A percentile compares a stretch with the other conserved stretches of the same genome.
Conservation (phyloP, 2,113 vertebrate genomes). For the Gymnorhina tibicen region DNA sequence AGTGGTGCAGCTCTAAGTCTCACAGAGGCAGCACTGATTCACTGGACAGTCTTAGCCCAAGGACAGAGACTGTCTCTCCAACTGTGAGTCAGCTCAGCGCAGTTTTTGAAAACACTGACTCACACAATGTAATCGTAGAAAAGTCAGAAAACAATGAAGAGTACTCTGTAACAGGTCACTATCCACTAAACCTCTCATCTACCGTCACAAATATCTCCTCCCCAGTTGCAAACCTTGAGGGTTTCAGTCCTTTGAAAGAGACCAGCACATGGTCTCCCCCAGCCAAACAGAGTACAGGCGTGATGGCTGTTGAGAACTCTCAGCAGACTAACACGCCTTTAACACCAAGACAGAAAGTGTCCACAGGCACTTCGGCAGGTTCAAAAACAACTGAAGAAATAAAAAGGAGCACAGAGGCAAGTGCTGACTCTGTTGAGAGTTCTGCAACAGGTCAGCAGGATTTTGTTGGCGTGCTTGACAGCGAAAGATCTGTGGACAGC, state of each 20-base stretch:
- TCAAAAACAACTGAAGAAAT: conserved; percentile 43
- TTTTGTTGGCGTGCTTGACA: background rate
- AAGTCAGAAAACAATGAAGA: conserved; percentile 73
- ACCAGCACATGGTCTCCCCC: conserved; percentile 63
- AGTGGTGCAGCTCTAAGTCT: conserved; percentile 86
- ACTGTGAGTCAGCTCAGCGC: conserved; percentile 96
- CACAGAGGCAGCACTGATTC: conserved; percentile 93
- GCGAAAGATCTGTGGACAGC: background rate
- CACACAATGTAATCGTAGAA: conserved; percentile 57
- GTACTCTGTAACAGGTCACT: conserved; percentile 79
- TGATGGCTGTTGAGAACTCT: conserved; percentile 23
- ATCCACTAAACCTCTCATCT: conserved; percentile 70
- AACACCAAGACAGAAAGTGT: conserved; percentile 10
- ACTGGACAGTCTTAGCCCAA: conserved; percentile 92
- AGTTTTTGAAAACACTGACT: conserved; percentile 90
- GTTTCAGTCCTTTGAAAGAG: conserved; percentile 74
- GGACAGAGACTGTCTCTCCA: conserved; percentile 91
- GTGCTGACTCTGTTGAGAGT: background rate
- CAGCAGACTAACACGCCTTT: background rate
- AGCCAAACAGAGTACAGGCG: conserved; percentile 1
- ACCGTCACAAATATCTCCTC: conserved; percentile 50
- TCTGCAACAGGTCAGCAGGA: conserved; percentile 7
- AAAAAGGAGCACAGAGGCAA: conserved; percentile 38
- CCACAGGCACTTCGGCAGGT: conserved; percentile 17
- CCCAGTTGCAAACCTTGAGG: conserved; percentile 66